These are phyloP conservation scores for Apeltes quadracus DNA, from an alignment of 2,113 vertebrate genomes.

Conservation along the genomic window DNA sequence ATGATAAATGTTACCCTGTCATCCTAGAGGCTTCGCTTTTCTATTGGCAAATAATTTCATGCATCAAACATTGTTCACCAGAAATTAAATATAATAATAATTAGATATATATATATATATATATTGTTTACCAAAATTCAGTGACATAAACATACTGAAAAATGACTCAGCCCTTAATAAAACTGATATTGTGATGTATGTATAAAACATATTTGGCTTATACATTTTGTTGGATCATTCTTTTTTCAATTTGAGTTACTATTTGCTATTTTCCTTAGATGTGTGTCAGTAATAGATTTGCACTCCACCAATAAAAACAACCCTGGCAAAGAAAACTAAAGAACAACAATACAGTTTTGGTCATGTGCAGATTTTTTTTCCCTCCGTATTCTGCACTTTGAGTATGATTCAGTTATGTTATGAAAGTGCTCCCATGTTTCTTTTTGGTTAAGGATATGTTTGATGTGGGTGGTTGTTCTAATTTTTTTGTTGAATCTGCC, in stretches of 20 bases:
- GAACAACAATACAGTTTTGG: background rate
- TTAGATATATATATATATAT: background rate
- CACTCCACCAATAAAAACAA: background rate
- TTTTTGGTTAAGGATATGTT: conserved; percentile 44
- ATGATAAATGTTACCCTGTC: background rate
- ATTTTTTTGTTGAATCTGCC: conserved; percentile 49
- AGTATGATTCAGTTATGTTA: conserved; percentile 8
- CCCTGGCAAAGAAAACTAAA: background rate
- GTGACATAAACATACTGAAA: background rate
- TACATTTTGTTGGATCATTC: background rate
- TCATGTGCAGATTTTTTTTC: conserved; percentile 1
- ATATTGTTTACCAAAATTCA: background rate
- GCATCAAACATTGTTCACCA: background rate
- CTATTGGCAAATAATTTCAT: background rate
- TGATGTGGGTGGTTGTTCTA: conserved; percentile 50
- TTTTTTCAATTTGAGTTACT: background rate
- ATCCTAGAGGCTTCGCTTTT: background rate
- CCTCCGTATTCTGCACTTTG: conserved; percentile 1
- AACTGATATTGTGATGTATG: background rate
- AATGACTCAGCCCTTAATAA: background rate
- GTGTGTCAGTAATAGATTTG: conserved; percentile 1
- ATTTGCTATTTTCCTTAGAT: background rate
- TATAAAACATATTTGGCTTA: background rate
- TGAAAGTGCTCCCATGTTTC: conserved; percentile 21
- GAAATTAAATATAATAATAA: conserved; percentile 5